Conservation (phyloP, 53 echinoderm and acorn worm genomes). For the Pentamera pediparva region DNA sequence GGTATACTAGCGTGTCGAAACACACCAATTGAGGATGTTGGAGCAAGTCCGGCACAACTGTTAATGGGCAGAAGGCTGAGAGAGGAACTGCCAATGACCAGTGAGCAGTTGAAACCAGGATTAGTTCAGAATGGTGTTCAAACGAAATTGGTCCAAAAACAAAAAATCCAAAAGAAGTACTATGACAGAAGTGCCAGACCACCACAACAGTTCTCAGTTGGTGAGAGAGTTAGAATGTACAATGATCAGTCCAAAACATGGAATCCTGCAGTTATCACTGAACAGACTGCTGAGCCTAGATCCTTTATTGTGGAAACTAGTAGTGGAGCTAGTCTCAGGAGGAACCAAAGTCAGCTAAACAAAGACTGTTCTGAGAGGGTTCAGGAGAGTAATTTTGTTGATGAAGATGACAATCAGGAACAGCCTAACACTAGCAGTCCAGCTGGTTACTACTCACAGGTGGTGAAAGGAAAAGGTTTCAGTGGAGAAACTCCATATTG, state of each 20-base stretch:
- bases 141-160: background rate
- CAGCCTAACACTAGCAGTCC: background rate
- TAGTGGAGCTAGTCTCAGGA: background rate
- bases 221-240: background rate
- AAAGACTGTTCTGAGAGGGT: background rate
- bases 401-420: background rate
- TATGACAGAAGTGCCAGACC: background rate
- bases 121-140: background rate
- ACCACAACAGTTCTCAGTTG: background rate
- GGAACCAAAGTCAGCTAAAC: slow-evolving; percentile 10
- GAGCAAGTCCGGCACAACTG: slow-evolving; percentile 3
- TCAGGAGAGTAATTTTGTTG: background rate
- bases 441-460: background rate
- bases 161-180: background rate
- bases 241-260: background rate
- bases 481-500: background rate
- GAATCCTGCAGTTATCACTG: background rate
- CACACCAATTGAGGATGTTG: slow-evolving; percentile 32
- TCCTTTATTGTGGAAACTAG: background rate
- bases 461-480: background rate
- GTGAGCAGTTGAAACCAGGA: background rate
- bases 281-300: background rate
- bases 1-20: slow-evolving; percentile 31
- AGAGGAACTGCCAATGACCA: background rate
- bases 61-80: slow-evolving; percentile 14